Percentiles rank a stretch among this genome's conserved stretches.
phyloP scores from a whole-genome alignment of 2,797 vertebrate genomes.

The Channa striata region DNA sequence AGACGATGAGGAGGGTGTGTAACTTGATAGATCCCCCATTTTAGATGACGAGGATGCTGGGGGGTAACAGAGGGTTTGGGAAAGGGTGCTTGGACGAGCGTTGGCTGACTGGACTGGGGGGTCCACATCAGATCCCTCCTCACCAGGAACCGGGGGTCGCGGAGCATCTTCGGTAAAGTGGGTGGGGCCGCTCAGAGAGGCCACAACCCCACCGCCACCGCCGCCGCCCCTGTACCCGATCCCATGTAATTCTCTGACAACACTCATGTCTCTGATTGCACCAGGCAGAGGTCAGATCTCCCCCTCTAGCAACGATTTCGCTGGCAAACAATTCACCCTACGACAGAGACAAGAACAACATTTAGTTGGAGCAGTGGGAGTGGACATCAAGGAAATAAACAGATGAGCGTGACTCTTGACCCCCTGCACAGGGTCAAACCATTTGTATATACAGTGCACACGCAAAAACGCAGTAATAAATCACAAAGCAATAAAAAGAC shows the following conservation, averaged over 20 bases:
- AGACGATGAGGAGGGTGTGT: slow-evolving; percentile 81
- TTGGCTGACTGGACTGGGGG: slow-evolving; percentile 71
- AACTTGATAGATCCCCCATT: slow-evolving; percentile 74
- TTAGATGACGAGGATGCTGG: slow-evolving; percentile 68
- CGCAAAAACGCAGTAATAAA: not conserved
- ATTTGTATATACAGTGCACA: not conserved
- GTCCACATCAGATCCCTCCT: slow-evolving; percentile 91
- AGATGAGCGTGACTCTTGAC: slow-evolving; percentile 5
- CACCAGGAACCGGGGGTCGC: slow-evolving; percentile 94
- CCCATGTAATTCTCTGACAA: slow-evolving; percentile 82
- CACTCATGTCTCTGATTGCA: slow-evolving; percentile 82
- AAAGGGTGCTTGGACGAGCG: slow-evolving; percentile 70
- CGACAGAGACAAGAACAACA: slow-evolving; percentile 40
- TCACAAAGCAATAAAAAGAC: not conserved
- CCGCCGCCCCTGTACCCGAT: slow-evolving; percentile 75
- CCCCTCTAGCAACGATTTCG: slow-evolving; percentile 69
- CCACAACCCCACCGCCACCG: slow-evolving; percentile 68
- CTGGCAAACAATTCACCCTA: slow-evolving; percentile 79
- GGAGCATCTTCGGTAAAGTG: slow-evolving; percentile 97
- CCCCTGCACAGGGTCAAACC: slow-evolving; percentile 5
- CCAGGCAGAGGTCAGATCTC: slow-evolving; percentile 78
- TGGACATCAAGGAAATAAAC: slow-evolving; percentile 12
- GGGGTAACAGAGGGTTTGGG: slow-evolving; percentile 67
- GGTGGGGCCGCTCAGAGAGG: slow-evolving; percentile 71
- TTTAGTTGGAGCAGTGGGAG: slow-evolving; percentile 26